Evolutionary conservation across 2,888 invertebrate genomes (phyloP), one percentile per base, ranked within the genome.

Genomic region (Sialis lutaria): DNA sequence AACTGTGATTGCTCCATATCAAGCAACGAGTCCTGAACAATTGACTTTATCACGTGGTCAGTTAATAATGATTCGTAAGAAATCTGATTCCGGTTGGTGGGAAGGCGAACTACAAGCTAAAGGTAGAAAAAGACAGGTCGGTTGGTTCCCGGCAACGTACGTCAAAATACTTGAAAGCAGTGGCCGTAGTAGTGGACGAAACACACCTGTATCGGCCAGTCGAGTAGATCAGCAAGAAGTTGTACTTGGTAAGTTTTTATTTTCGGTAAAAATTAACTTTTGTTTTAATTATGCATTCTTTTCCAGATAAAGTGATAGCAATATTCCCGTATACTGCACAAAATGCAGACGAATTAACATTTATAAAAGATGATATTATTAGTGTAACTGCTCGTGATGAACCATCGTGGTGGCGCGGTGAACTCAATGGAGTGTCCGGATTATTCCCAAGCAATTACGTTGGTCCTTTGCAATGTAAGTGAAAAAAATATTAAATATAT

Each of bases 101-200:
- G 97, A 98, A 69, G 98, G 98, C 1, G 97, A 98, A 66, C 67
- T 96, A 40, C 95, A 95, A 69, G 93, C 79, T 2, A 82, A 82
- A 59, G 92, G 95, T 1, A 78, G 89, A 56, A 88, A 88, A 61
- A 70, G 89, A 34, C 91, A 93, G 65, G 80, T 93, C 34, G 98
- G 98, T 3, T 98, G 98, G 98, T 98, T 99, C 69, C 98, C 98
- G 0, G 97, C 96, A 31, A 91, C 90, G 50, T 98, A 97, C 61
- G 93, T 97, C 6, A 95, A 95, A 72, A 73, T 77, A 34, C 63
- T 82, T 13, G 74, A 81, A 49, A 75, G 79, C 8, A 74, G 79
- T 1, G 82, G 82, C 0, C 70, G 79, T 9, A 73, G 75, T 6
- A 82, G 81, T 9, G 82, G 82, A 0, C 67, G 84, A 35, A 81